Conservation (phyloP, 2,797 vertebrate species). For the Molossus alvarezi region DNA sequence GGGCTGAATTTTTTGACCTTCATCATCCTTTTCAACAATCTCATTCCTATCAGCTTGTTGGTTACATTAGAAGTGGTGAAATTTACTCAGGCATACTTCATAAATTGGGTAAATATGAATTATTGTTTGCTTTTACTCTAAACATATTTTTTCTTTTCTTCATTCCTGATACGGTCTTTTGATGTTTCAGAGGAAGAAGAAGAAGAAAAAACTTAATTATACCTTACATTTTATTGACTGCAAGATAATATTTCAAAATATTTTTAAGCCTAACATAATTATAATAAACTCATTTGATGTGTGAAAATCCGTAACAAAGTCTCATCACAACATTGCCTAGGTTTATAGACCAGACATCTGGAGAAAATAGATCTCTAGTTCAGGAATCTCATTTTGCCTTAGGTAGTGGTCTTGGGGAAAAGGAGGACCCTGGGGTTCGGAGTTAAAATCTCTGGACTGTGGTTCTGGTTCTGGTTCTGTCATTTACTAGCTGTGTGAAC, state of each 20-base stretch:
- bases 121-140: slow-evolving; percentile 28
- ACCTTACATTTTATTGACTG: slow-evolving; percentile 27
- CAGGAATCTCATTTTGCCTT: slow-evolving; percentile 9
- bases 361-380: neutral
- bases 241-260: slow-evolving; percentile 20
- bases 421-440: neutral
- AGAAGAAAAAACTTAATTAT: slow-evolving; percentile 1
- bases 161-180: neutral
- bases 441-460: neutral
- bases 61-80: slow-evolving; percentile 99
- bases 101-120: slow-evolving; percentile 97
- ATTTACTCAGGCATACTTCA: slow-evolving; percentile 99
- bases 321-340: neutral
- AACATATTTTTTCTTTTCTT: slow-evolving; percentile 35
- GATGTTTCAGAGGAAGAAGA: neutral
- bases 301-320: neutral
- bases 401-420: neutral
- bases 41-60: slow-evolving; percentile 99
- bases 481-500: neutral
- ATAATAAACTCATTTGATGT: neutral
- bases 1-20: slow-evolving; percentile 99
- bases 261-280: slow-evolving; percentile 28
- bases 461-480: neutral
- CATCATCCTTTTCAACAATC: slow-evolving; percentile 99
- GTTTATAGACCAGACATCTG: neutral